Evolutionary conservation across 2,797 vertebrate genomes (phyloP), one percentile per base, ranked within the genome.

Genomic region (Sebastes goodei): DNA sequence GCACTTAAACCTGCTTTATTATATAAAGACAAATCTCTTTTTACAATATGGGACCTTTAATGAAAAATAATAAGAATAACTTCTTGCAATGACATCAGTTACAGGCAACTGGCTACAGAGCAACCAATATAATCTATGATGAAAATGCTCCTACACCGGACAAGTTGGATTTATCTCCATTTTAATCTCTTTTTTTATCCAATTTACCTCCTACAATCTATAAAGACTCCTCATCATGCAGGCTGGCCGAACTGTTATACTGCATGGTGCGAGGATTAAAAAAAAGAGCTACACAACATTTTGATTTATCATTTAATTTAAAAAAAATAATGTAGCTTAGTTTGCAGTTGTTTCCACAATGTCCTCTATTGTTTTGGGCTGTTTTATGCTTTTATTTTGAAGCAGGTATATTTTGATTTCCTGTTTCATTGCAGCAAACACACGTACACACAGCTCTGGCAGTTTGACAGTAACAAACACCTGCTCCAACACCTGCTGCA

Each of bases 1-100:
- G 42, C 42, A 17, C 0, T 17, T 46, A 46, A 46, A 46, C 42
- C 42, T 46, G 42, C 0, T 0, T 17, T 46, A 0, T 46, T 0
- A 46, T 46, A 46, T 17, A 46, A 46, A 46, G 42, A 46, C 42
- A 46, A 46, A 46, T 46, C 14, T 46, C 15, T 17, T 46, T 7
- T 46, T 7, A 46, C 15, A 46, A 46, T 46, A 46, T 46, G 42
- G 6, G 42, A 0, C 42, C 42, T 46, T 46, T 49, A 49, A 49
- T 49, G 15, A 49, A 20, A 20, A 49, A 49, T 20, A 49, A 49
- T 49, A 49, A 20, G 46, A 49, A 49, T 49, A 49, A 20, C 17
- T 49, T 49, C 46, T 49, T 49, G 46, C 7, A 2, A 53, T 4
- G 7, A 53, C 52, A 53, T 53, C 8, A 10, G n/a, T 53, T 53